Conservation (phyloP, 2,888 invertebrate genomes). For the Eupsilia transversa region DNA sequence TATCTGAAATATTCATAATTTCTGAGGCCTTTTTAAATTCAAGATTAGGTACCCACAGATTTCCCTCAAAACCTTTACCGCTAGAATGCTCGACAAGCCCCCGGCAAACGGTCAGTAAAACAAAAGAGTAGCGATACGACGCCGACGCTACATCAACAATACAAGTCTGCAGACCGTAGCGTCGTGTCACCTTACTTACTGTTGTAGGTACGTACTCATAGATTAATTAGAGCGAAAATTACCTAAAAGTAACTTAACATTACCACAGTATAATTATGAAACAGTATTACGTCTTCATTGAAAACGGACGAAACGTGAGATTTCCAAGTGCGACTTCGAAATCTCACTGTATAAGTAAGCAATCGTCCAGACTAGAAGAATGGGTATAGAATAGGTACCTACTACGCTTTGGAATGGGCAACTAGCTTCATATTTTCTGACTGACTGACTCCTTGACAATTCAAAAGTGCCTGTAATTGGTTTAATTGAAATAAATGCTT, state of each 20-base stretch:
- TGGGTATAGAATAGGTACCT: no score
- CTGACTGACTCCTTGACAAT: no score
- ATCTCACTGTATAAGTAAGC: no score
- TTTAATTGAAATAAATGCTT: no score
- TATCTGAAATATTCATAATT: background rate
- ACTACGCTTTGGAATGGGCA: no score
- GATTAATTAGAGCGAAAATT: conserved; percentile 26
- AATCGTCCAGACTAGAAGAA: no score
- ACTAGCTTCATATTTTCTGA: no score
- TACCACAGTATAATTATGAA: no score
- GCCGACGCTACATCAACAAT: conserved; percentile 17
- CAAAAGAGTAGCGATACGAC: conserved; percentile 29
- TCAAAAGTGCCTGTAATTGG: no score
- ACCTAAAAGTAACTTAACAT: background rate
- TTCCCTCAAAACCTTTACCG: background rate
- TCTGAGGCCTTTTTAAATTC: background rate
- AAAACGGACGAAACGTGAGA: no score
- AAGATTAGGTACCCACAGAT: background rate
- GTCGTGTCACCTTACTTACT: conserved; percentile 27
- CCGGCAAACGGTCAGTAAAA: conserved; percentile 1
- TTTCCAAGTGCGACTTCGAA: no score
- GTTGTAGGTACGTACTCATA: conserved; percentile 1
- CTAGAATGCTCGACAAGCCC: background rate
- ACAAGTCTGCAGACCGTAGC: conserved; percentile 17
- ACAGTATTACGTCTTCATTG: no score